Evolutionary conservation across 2,113 vertebrate species (phyloP), one percentile per base, ranked within the genome.

Genomic region (Calypte anna): DNA sequence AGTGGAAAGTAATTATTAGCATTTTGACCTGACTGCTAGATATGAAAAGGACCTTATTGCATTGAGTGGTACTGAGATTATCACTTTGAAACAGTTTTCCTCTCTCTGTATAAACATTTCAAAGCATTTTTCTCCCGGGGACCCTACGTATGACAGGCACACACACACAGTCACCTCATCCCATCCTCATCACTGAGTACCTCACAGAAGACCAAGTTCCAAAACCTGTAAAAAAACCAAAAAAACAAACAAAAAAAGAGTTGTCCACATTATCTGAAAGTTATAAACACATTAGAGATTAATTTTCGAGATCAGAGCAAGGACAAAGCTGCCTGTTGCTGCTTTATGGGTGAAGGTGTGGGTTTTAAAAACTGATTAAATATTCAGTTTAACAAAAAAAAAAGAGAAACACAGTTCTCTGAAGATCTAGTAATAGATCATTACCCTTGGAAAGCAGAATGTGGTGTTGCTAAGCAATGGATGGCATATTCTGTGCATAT

Each of bases 391-490:
- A 55, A 27, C 31, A 31, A 61, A 57, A 40, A 40, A 40, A 40
- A 40, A 40, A 74, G 40, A 46, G 76, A 70, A 94, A 22, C 23
- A 58, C 14, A 24, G 36, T 5, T 77, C 61, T 68, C 63, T 51
- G 36, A 69, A 92, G 48, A 73, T 25, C 66, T 68, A 70, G n/a
- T 74, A 81, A 94, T 13, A 84, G 33, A 87, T 58, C 8, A 55
- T 69, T 82, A 48, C n/a, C 25, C 27, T 88, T 78, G 58, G 70
- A 82, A 90, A 61, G 50, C 4, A 75, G 72, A 87, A 70, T 43
- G 83, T 22, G 6, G 55, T 38, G 87, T 90, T 94, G 91, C 94
- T 90, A 94, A 91, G 90, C 73, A 88, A 73, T 83, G 54, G 59
- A 51, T 68, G 76, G 48, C 18, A 86, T 57, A 40, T 58, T 83